Base-by-base conservation (phyloP, 2,888 invertebrate genomes). In the Phaonia tiefii region DNA sequence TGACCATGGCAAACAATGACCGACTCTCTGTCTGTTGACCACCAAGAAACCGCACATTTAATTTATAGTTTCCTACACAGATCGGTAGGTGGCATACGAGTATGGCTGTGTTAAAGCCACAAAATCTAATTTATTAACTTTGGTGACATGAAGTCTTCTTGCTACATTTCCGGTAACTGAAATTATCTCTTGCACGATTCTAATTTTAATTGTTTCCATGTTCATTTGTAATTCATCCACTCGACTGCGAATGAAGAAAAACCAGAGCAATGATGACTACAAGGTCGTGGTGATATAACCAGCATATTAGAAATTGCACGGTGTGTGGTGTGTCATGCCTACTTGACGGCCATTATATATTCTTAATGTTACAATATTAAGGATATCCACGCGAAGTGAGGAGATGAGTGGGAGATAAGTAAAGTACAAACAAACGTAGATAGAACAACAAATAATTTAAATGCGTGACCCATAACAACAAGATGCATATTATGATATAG, bases 401-500 rank as follows among this genome's bases (percentile, higher is more conserved):
- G 5, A 46, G 46, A 15, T 2, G 46, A 46, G 44, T 11, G 2
- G 11, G 7, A 44, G n/a, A 11, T 2, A 44, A 44, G 2, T 10
- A 15, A 46, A 46, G 17, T 5, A 46, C 17, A 4, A 15, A n/a
- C 46, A 46, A 46, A 15, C 17, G 17, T 17, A 46, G 17, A 20
- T 10, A 42, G 22, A 63, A 60, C 39, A 31, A 60, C 39, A 63
- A 42, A 60, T 42, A 73, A 63, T 69, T 78, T 69, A 54, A 63
- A 65, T 69, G 69, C 69, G 56, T 74, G 75, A 70, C 75, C 70
- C 63, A 70, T 70, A 70, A 75, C 70, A 76, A 76, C 70, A 7
- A 76, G 51, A 63, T 65, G 42, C 63, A 63, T n/a, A 56, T 66
- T 42, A 49, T 67, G 66, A 72, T 72, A 60, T 22, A 69, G 56